These are phyloP conservation scores for Patiria pectinifera DNA, from an alignment of 53 echinoderm and acorn worm species.

Conservation along the genomic window DNA sequence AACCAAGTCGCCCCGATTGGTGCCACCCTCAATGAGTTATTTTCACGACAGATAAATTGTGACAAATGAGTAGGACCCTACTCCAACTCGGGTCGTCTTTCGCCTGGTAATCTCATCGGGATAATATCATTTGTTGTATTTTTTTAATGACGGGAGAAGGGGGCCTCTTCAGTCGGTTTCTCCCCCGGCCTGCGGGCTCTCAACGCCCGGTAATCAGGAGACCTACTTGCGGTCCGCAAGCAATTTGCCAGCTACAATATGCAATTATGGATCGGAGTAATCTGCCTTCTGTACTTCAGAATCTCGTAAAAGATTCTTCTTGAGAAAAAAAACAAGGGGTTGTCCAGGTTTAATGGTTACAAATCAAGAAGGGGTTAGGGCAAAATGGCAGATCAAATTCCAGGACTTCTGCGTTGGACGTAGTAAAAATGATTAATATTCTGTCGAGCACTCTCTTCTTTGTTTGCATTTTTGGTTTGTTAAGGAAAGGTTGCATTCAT, in stretches of 20 bases:
- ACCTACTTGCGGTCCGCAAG: not conserved
- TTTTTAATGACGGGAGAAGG: not conserved
- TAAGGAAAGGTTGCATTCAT: no score
- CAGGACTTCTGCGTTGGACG: not conserved
- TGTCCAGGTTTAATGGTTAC: not conserved
- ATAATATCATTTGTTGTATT: slow-evolving; percentile 34
- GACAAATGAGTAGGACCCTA: slow-evolving; percentile 38
- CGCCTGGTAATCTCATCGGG: slow-evolving; percentile 22
- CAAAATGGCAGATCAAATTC: not conserved
- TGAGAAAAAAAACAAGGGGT: not conserved
- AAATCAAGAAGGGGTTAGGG: not conserved
- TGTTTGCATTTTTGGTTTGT: no score
- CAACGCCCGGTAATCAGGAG: slow-evolving; percentile 46
- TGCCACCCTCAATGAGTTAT: not conserved
- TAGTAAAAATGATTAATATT: slow-evolving; percentile 20
- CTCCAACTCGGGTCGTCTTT: slow-evolving; percentile 12
- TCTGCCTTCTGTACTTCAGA: not conserved
- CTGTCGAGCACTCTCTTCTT: not conserved
- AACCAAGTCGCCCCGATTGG: not conserved
- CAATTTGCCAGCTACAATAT: slow-evolving; percentile 14
- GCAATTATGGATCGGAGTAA: slow-evolving; percentile 29
- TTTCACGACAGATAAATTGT: slow-evolving; percentile 1
- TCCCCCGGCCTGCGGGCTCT: slow-evolving; percentile 14
- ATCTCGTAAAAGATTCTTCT: not conserved
- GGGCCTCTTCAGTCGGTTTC: not conserved